Evolutionary conservation across 2,113 vertebrate species (phyloP).

Genomic region (Rhagologus leucostigma): DNA sequence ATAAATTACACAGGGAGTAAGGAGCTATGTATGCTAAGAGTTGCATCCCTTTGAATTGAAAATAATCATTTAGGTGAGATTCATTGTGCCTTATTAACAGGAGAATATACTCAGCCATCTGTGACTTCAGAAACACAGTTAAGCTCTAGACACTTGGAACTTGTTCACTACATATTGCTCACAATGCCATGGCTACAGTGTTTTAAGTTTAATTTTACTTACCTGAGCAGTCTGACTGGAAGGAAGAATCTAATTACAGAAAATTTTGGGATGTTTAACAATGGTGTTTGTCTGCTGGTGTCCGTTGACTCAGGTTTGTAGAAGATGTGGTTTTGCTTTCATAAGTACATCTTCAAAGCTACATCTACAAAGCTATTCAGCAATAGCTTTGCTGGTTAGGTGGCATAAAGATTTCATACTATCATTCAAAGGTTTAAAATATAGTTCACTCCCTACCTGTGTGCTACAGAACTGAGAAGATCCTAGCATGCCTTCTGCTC

Average conservation of each 20-base stretch:
- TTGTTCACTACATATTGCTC: fast-evolving
- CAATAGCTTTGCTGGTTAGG: not conserved
- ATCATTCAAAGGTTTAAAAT: not conserved
- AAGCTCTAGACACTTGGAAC: not conserved
- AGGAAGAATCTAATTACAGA: not conserved
- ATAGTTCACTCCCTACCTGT: not conserved
- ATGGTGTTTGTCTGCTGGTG: not conserved
- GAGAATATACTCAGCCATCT: not conserved
- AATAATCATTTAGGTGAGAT: not conserved
- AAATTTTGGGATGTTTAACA: not conserved
- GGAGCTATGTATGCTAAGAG: not conserved
- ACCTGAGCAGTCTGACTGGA: not conserved
- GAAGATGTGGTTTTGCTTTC: not conserved
- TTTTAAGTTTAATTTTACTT: not conserved
- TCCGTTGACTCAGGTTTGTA: not conserved
- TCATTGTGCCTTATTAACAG: not conserved
- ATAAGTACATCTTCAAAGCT: not conserved
- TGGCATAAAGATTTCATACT: not conserved
- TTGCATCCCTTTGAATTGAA: not conserved
- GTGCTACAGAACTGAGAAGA: not conserved
- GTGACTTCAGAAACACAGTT: not conserved
- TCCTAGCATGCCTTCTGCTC: not conserved
- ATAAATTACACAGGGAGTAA: not conserved
- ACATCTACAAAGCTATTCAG: no score
- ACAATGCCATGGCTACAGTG: not conserved